These are phyloP conservation scores for Octonoba sinensis DNA, from an alignment of 2,888 invertebrate species.

Conservation along the genomic window DNA sequence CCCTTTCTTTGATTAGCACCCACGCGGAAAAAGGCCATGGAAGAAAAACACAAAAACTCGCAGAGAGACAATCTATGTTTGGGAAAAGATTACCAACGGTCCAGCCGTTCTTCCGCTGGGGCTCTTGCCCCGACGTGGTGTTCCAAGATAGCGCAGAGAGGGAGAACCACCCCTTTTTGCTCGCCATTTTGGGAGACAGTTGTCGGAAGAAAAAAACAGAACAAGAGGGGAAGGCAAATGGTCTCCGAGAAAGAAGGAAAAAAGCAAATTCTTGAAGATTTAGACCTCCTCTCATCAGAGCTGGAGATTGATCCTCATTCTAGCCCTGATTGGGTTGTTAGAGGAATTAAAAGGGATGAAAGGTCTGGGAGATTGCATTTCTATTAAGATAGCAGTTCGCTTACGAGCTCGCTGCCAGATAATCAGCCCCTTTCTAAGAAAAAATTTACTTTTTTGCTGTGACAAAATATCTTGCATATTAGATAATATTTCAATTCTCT, in stretches of 20 bases:
- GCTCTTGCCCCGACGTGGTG: background rate
- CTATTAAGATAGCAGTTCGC: too few relatives aligned
- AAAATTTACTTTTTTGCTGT: too few relatives aligned
- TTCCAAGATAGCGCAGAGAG: background rate
- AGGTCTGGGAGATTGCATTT: background rate
- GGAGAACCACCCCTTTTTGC: constrained; percentile 37
- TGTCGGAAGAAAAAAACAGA: background rate
- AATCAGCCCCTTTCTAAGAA: too few relatives aligned
- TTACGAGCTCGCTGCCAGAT: too few relatives aligned
- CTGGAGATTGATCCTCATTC: constrained; percentile 48
- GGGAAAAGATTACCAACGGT: constrained; percentile 53
- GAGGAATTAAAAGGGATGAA: constrained; percentile 54
- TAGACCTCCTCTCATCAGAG: constrained; percentile 59
- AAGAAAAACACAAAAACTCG: constrained; percentile 14
- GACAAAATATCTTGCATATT: too few relatives aligned
- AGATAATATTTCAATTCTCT: too few relatives aligned
- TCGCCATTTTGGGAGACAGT: constrained; percentile 14
- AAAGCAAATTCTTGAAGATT: constrained; percentile 25
- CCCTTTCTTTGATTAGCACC: constrained; percentile 12
- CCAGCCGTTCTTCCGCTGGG: constrained; percentile 9
- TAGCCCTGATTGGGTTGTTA: constrained; percentile 58
- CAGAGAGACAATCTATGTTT: constrained; percentile 43
- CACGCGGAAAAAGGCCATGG: background rate
- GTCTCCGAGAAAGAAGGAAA: background rate
- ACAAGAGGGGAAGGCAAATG: background rate